Percentiles rank a stretch among this genome's conserved stretches.
Conservation (phyloP, 2,888 invertebrate genomes). For the Spilarctia lutea region DNA sequence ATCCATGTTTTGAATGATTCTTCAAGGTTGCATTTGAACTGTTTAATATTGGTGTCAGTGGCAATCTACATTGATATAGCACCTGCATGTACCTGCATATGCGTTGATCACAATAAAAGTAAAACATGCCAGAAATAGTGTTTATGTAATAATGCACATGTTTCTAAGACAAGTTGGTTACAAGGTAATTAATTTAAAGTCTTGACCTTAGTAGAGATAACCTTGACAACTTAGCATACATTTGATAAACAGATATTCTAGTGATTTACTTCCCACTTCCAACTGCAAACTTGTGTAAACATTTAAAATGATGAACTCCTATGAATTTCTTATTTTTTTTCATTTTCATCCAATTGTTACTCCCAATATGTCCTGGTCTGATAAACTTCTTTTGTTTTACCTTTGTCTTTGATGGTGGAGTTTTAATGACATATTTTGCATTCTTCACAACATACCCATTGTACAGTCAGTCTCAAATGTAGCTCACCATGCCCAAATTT, state of each 20-base stretch:
- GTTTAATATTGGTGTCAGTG: background rate
- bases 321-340: background rate
- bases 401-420: background rate
- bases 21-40: background rate
- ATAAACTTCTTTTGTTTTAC: background rate
- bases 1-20: background rate
- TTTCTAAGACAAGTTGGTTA: slow-evolving; percentile 22
- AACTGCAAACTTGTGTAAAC: slow-evolving; percentile 3
- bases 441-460: background rate
- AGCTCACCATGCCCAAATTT: too few species aligned
- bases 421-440: background rate
- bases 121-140: background rate
- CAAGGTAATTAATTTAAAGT: slow-evolving; percentile 31
- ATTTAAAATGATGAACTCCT: slow-evolving; percentile 11
- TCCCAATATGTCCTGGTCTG: background rate
- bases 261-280: slow-evolving; percentile 14
- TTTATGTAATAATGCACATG: slow-evolving; percentile 19
- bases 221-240: slow-evolving; percentile 20
- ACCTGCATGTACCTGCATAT: background rate
- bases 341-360: background rate
- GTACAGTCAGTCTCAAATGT: too few species aligned
- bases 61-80: background rate
- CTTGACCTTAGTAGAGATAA: slow-evolving; percentile 30
- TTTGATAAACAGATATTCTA: slow-evolving; percentile 20
- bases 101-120: background rate